Evolutionary conservation across 2,113 vertebrate species (phyloP).

Genomic region (Otis tarda): DNA sequence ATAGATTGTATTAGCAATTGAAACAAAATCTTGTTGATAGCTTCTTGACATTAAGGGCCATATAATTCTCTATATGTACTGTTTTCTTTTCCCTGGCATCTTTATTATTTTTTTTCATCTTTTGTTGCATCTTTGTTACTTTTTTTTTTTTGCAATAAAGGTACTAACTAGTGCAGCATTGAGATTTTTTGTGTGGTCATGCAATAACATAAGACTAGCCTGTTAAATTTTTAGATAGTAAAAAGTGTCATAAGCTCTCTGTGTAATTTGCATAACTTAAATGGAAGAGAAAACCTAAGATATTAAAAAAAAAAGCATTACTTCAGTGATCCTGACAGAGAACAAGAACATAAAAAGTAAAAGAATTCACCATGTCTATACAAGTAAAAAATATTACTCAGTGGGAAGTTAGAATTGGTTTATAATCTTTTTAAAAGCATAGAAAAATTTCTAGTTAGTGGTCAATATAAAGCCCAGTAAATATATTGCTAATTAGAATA

Average conservation of each 20-base stretch:
- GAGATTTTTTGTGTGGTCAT: not conserved
- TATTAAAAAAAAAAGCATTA: not conserved
- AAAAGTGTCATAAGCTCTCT: not conserved
- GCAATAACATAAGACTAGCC: not conserved
- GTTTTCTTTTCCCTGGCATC: not conserved
- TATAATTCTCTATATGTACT: not conserved
- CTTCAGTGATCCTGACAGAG: not conserved
- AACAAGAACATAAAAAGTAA: not conserved
- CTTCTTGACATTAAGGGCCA: not conserved
- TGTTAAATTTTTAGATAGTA: not conserved
- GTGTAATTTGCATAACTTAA: not conserved
- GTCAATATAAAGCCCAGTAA: not conserved
- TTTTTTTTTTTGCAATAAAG: not conserved
- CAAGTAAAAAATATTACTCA: not conserved
- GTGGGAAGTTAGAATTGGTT: not conserved
- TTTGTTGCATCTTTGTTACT: not conserved
- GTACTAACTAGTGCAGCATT: not conserved
- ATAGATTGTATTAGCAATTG: not conserved
- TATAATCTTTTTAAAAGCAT: not conserved
- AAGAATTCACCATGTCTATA: not conserved
- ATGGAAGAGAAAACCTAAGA: not conserved
- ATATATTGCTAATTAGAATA: not conserved
- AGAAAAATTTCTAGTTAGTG: not conserved
- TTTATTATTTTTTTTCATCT: not conserved
- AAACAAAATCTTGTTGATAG: not conserved